Percentiles rank a stretch among this genome's conserved stretches.
phyloP scores from a whole-genome alignment of 2,797 vertebrate species.

The Ibycter americanus region DNA sequence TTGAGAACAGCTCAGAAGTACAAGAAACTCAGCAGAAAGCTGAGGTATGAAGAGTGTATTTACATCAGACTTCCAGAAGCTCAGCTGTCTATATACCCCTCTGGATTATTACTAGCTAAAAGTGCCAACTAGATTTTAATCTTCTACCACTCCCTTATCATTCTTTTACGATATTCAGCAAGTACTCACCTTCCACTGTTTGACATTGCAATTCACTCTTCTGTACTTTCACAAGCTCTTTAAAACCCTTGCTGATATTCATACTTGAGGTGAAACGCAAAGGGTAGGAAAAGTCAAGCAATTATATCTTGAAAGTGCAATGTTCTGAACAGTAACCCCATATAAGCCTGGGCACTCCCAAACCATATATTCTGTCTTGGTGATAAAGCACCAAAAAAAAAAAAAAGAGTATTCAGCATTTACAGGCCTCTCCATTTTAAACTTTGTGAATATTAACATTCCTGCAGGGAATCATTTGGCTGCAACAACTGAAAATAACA shows the following conservation, averaged over 20 bases:
- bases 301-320: neutral
- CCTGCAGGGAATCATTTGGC: neutral
- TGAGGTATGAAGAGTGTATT: neutral
- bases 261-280: neutral
- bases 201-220: neutral
- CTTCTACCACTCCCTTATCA: fast-evolving
- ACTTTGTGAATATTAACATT: neutral
- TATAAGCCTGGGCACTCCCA: neutral
- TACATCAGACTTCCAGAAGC: neutral
- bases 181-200: neutral
- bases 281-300: neutral
- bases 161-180: neutral
- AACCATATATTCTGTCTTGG: neutral
- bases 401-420: neutral
- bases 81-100: neutral
- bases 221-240: neutral
- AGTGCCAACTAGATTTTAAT: neutral
- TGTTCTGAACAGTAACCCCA: neutral
- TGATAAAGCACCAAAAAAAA: neutral
- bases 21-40: neutral
- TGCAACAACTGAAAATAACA: neutral
- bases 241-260: neutral
- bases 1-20: neutral
- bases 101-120: neutral
- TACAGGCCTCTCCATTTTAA: neutral